phyloP scores from a whole-genome alignment of 2,888 invertebrate genomes.

The Miltochrista miniata region DNA sequence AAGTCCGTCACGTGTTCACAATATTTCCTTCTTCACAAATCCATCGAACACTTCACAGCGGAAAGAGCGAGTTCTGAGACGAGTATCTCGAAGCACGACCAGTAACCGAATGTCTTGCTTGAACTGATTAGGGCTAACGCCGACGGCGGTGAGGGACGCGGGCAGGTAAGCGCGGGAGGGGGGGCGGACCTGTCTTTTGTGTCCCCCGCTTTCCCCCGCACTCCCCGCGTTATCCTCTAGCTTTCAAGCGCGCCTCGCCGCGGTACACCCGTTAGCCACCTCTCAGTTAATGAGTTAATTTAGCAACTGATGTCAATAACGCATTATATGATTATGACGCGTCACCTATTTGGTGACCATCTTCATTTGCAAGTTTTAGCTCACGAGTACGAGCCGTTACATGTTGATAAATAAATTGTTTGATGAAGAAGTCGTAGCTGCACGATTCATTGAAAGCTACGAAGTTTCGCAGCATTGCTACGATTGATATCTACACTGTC shows the following conservation, averaged over 20 bases:
- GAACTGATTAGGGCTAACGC: too few relatives aligned
- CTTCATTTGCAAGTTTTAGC: slow-evolving; percentile 36
- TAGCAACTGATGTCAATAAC: too few relatives aligned
- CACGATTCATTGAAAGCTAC: slow-evolving; percentile 44
- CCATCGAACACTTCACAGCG: slow-evolving; percentile 50
- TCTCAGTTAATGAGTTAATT: slow-evolving; percentile 76
- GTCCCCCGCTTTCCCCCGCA: slow-evolving; percentile 65
- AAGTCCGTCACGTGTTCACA: slow-evolving; percentile 64
- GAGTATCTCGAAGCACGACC: slow-evolving; percentile 71
- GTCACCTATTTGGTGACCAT: too few relatives aligned
- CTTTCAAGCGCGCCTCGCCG: slow-evolving; percentile 48
- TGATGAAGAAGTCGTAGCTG: too few relatives aligned
- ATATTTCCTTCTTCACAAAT: slow-evolving; percentile 51
- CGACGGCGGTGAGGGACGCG: slow-evolving; percentile 39
- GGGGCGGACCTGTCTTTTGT: slow-evolving; percentile 80
- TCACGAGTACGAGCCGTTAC: too few relatives aligned
- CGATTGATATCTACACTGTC: slow-evolving; percentile 37
- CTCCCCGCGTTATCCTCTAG: slow-evolving; percentile 47
- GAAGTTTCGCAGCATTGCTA: slow-evolving; percentile 51
- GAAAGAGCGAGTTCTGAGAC: slow-evolving; percentile 44
- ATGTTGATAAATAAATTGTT: too few relatives aligned
- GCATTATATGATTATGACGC: too few relatives aligned
- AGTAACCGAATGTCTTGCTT: slow-evolving; percentile 75
- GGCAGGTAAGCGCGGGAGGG: slow-evolving; percentile 56
- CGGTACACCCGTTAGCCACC: slow-evolving; percentile 63